Conservation (phyloP, 2,888 invertebrate genomes). For the Psylliodes chrysocephalus region DNA sequence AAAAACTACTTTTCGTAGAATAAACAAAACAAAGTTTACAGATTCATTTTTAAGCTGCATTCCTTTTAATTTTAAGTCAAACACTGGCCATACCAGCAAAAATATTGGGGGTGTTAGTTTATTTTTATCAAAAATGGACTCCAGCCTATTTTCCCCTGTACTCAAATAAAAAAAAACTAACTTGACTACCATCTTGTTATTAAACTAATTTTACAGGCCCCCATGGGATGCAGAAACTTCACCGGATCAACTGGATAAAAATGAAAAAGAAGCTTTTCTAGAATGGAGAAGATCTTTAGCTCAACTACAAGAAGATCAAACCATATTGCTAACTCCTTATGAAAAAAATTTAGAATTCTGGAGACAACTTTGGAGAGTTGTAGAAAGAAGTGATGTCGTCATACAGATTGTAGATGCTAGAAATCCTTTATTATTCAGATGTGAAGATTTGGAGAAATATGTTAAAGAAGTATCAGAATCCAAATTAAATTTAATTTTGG, state of each 20-base stretch:
- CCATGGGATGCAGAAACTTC: conserved; percentile 80
- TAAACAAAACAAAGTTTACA: too few relatives aligned
- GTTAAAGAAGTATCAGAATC: conserved; percentile 73
- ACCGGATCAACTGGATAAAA: conserved; percentile 80
- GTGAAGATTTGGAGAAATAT: conserved; percentile 90
- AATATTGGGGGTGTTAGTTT: too few relatives aligned
- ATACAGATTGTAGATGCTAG: conserved; percentile 96
- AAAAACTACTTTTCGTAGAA: too few relatives aligned
- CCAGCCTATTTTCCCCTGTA: too few relatives aligned
- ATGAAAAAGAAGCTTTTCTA: conserved; percentile 86
- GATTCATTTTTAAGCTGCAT: too few relatives aligned
- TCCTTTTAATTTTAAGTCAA: too few relatives aligned
- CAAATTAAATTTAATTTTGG: conserved; percentile 84
- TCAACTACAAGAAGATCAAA: conserved; percentile 79
- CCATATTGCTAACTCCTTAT: conserved; percentile 91
- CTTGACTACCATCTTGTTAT: too few relatives aligned
- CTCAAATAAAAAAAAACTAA: too few relatives aligned
- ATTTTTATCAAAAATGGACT: too few relatives aligned
- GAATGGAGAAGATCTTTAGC: conserved; percentile 91
- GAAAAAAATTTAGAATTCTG: conserved; percentile 98
- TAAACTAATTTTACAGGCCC: conserved; percentile 72
- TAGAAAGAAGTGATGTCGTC: conserved; percentile 94
- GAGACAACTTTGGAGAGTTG: conserved; percentile 98
- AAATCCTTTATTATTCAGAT: conserved; percentile 88
- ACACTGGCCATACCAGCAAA: too few relatives aligned